Evolutionary conservation across 2,113 vertebrate genomes (phyloP).

Genomic region (Agapornis roseicollis): DNA sequence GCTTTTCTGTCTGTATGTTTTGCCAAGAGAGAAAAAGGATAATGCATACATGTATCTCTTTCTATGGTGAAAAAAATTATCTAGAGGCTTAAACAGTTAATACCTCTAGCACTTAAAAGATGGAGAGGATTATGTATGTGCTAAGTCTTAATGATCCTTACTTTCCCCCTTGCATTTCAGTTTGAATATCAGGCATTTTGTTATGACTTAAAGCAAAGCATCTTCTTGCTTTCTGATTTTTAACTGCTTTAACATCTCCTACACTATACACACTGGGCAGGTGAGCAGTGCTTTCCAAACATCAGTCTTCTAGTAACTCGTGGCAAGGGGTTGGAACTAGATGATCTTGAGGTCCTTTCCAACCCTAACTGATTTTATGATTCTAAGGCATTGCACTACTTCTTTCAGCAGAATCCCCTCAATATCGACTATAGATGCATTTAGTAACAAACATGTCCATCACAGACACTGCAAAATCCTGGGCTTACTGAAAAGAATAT

Average conservation of each 20-base stretch:
- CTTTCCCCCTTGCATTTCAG: background rate
- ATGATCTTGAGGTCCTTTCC: no score
- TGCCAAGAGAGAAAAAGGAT: background rate
- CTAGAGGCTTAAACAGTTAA: slow-evolving; percentile 4
- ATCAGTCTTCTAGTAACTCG: background rate
- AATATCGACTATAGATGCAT: rapidly evolving
- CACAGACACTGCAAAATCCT: background rate
- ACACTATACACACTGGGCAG: background rate
- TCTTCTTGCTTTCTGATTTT: background rate
- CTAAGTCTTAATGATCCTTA: background rate
- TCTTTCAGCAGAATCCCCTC: background rate
- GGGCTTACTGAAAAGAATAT: background rate
- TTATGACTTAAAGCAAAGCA: background rate
- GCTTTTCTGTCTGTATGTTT: background rate
- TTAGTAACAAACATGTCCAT: background rate
- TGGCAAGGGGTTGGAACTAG: no score
- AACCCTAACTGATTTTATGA: no score
- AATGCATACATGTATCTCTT: background rate
- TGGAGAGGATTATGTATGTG: background rate
- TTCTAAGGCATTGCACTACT: no score
- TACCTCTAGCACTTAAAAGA: background rate
- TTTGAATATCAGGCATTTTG: background rate
- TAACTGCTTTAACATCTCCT: background rate
- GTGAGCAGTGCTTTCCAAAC: background rate
- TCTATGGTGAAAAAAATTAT: background rate